phyloP scores from a whole-genome alignment of 2,888 invertebrate species.

The Hirtodrosophila histrioides region DNA sequence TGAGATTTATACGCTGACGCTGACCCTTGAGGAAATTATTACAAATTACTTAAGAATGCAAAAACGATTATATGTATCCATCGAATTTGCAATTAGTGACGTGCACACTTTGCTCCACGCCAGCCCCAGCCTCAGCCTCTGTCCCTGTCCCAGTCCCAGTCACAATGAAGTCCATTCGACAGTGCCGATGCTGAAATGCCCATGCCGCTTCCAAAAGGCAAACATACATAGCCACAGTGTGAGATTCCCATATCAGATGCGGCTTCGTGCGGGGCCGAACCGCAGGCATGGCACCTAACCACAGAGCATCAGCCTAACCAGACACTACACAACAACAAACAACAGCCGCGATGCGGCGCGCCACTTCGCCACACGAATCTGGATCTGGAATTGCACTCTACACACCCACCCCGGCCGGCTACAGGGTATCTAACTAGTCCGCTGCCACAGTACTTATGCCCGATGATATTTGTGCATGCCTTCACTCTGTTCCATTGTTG shows the following conservation, averaged over 20 bases:
- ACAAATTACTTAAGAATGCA: conserved; percentile 84
- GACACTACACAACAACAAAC: conserved; percentile 33
- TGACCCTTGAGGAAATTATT: conserved; percentile 84
- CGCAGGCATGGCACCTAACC: conserved; percentile 64
- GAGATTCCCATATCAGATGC: conserved; percentile 71
- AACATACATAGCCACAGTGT: conserved; percentile 57
- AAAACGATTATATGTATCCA: conserved; percentile 84
- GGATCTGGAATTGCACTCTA: conserved; percentile 28
- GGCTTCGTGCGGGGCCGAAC: conserved; percentile 52
- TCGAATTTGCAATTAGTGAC: conserved; percentile 82
- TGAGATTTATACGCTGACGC: conserved; percentile 78
- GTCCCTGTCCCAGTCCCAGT: conserved; percentile 18
- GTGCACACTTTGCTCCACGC: conserved; percentile 71
- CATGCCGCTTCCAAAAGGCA: conserved; percentile 32
- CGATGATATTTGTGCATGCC: conserved; percentile 50
- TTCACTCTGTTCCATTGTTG: conserved; percentile 18
- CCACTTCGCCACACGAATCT: conserved; percentile 24
- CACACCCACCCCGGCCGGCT: conserved; percentile 36
- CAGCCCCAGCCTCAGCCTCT: conserved; percentile 27
- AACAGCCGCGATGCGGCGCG: conserved; percentile 1
- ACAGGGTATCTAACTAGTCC: conserved; percentile 31
- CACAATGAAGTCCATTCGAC: conserved; percentile 8
- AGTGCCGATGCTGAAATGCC: conserved; percentile 18
- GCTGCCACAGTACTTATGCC: conserved; percentile 18
- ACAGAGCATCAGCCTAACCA: conserved; percentile 33